Base-by-base conservation (phyloP, 2,797 vertebrate species). In the Leontocebus nigricollis region DNA sequence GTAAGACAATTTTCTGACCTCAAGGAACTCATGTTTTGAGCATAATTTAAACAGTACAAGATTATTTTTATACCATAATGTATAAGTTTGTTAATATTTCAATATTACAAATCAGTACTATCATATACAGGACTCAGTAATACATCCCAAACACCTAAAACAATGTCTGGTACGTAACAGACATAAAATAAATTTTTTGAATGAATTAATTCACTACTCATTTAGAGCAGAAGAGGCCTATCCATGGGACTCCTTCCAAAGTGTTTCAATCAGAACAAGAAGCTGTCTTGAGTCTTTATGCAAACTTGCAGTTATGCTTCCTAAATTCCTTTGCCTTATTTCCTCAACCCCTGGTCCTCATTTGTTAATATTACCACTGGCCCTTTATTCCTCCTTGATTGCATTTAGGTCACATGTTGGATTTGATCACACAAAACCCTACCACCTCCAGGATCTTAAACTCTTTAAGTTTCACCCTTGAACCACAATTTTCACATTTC, bases 401-500 rank as follows among this genome's bases (percentile, higher is more conserved):
- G 26, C n/a, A 92, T 30, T 76, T 48, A 77, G 59, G 36, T 70
- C 41, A 90, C n/a, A 39, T 44, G n/a, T 15, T 89, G 19, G 50
- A 89, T 89, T 92, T 92, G n/a, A 86, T 73, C 67, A 57, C 10
- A 90, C 52, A 90, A 93, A 93, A 87, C 59, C 76, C 80, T 77
- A 94, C 50, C 24, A 73, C 44, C 36, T 72, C 36, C 17, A 72
- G 77, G 33, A 77, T 87, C 44, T 93, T 67, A 72, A 87, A 81
- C 20, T 79, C 61, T 92, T 95, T 33, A 81, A 64, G 7, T 55
- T 61, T 55, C 26, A 76, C 12, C 36, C 48, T 57, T 82, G 82
- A 61, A 70, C 17, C 19, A 94, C 0, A 44, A 41, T 77, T 87
- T 89, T 57, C 33, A 55, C 24, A 33, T 80, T 84, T 94, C 39